Evolutionary conservation across 2,888 invertebrate genomes (phyloP), one percentile per base, ranked within the genome.

Genomic region (Cosmorhoe ocellata): DNA sequence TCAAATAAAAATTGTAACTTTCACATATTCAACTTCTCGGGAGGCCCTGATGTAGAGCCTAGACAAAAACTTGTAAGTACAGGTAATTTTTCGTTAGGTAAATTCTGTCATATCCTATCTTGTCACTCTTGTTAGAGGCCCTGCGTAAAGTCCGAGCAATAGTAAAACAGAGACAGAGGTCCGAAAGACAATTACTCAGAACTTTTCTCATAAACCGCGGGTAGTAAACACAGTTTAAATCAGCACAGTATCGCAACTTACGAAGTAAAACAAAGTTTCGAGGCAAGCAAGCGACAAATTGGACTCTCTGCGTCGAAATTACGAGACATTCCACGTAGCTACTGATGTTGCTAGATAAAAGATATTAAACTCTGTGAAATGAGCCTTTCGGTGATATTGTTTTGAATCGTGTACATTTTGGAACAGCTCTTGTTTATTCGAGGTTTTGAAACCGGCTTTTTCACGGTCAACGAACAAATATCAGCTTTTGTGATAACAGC

Each of bases 161-260:
- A 41, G 56, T 42, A 58, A 46, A 42, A 58, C 18, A 62, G 22
- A 63, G 58, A 60, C 52, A 51, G 61, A 51, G 55, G 49, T 45
- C 45, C 42, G 40, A 57, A 61, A 58, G 51, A 66, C 65, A 69
- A 71, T 71, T 71, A 66, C 71, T 68, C 67, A 51, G 61, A 76
- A 74, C 61, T 75, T 77, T 66, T 42, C 63, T 64, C 71, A 64
- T 71, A 70, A 71, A 67, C 68, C 66, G 48, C 63, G 58, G 57
- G 67, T 63, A 73, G 67, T 63, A 73, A 74, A 70, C 70, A 67
- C 58, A 60, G 63, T 62, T 71, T 67, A 66, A 71, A 69, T 63
- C 64, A 68, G 58, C 64, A 46, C 64, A 59, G 62, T 50, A 58
- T 57, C 54, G 53, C 59, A 62, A 60, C 55, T 63, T 59, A 60